Percentiles rank a stretch among this genome's conserved stretches.
These are phyloP conservation scores for Corvus cornix DNA, from an alignment of 2,113 vertebrate genomes.

Conservation along the genomic window DNA sequence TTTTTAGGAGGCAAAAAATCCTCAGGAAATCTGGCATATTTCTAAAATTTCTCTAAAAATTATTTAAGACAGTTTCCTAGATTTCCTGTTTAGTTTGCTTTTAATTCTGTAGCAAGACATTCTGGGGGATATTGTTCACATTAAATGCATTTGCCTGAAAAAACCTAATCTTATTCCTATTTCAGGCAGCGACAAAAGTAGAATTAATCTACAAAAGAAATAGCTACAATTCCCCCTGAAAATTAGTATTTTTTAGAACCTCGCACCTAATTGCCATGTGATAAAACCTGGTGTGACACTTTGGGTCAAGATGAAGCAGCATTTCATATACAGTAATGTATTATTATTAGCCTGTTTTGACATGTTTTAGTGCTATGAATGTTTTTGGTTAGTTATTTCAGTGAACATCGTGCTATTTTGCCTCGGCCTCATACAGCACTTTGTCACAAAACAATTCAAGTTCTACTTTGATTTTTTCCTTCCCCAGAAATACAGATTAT, in stretches of 20 bases:
- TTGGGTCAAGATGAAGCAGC: not conserved
- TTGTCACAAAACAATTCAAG: not conserved
- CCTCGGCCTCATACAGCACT: not conserved
- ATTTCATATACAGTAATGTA: not conserved
- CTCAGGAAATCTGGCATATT: not conserved
- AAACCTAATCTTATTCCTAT: not conserved
- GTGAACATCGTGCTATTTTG: not conserved
- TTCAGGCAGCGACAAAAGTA: not conserved
- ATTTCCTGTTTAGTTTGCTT: not conserved
- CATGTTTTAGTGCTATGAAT: not conserved
- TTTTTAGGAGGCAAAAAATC: not conserved
- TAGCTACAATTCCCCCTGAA: not conserved
- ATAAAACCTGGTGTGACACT: not conserved
- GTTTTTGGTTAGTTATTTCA: not conserved
- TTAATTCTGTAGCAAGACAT: not conserved
- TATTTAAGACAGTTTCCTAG: not conserved
- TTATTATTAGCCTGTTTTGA: not conserved
- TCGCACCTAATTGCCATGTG: fast-evolving
- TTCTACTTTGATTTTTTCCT: not conserved
- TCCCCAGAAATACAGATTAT: not conserved
- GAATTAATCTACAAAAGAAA: not conserved
- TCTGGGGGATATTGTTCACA: not conserved
- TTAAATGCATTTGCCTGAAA: not conserved
- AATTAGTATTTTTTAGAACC: not conserved
- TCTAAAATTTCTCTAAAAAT: not conserved